Percentiles rank a stretch among this genome's conserved stretches.
phyloP scores from a whole-genome alignment of 2,888 invertebrate genomes.

The Ditula angustiorana region DNA sequence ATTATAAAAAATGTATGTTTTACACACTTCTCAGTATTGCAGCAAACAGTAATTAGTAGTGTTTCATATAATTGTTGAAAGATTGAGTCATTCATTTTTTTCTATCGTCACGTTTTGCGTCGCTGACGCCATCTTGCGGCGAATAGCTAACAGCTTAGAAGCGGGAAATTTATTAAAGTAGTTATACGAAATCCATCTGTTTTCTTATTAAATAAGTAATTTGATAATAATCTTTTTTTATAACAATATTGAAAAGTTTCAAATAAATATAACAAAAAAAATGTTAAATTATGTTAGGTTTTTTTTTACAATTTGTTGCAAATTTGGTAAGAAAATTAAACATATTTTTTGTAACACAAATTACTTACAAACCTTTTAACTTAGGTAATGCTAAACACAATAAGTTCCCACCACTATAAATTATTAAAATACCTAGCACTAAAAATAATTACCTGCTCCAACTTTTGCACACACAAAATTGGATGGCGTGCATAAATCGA shows the following conservation, averaged over 20 bases:
- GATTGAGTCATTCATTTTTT: no score
- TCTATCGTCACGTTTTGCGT: conserved; percentile 3
- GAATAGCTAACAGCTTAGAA: conserved; percentile 33
- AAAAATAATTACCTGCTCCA: conserved; percentile 40
- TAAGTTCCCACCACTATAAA: conserved; percentile 33
- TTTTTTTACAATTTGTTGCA: no score
- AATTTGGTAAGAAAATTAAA: no score
- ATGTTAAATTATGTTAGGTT: no score
- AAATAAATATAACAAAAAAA: no score
- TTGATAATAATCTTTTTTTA: neutral
- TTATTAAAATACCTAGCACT: conserved; percentile 40
- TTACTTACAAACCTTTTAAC: conserved; percentile 20
- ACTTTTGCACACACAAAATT: conserved; percentile 36
- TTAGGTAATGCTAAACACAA: conserved; percentile 32
- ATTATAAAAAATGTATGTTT: no score
- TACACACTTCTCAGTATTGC: no score
- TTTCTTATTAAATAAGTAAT: neutral
- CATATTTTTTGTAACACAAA: no score
- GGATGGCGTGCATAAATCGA: conserved; percentile 12
- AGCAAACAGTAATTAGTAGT: no score
- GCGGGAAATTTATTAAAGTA: conserved; percentile 7
- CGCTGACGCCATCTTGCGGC: conserved; percentile 47
- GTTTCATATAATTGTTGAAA: no score
- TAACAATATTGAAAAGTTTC: no score
- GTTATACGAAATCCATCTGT: neutral